phyloP scores from a whole-genome alignment of 2,113 vertebrate genomes.

The Sardina pilchardus region DNA sequence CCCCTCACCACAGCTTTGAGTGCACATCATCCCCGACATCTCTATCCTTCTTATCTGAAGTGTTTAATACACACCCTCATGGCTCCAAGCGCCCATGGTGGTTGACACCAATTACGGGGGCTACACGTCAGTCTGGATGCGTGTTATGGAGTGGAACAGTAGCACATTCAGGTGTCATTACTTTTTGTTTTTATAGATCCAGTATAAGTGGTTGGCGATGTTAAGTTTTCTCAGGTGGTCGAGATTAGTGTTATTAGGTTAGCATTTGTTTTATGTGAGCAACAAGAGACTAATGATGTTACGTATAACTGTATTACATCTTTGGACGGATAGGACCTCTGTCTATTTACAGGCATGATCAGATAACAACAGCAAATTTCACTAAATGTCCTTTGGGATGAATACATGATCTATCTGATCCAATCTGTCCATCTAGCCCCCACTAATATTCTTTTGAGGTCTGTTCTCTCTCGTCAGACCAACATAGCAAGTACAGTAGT shows the following conservation, averaged over 20 bases:
- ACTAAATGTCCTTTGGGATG: no score
- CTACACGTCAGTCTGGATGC: not conserved
- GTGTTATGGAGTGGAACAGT: not conserved
- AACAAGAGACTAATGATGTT: not conserved
- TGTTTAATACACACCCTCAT: not conserved
- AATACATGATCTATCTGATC: no score
- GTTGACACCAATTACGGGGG: constrained; percentile 8
- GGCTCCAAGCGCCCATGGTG: not conserved
- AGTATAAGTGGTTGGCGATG: not conserved
- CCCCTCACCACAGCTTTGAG: not conserved
- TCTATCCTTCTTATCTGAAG: not conserved
- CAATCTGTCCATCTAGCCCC: no score
- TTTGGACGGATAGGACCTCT: not conserved
- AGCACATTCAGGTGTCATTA: not conserved
- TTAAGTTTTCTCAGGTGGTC: not conserved
- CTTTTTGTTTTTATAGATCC: not conserved
- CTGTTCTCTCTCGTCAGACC: not conserved
- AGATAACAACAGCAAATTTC: not conserved
- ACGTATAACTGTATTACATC: not conserved
- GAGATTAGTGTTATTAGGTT: not conserved
- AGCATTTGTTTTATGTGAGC: not conserved
- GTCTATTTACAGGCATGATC: not conserved
- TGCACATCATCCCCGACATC: not conserved
- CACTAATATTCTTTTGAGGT: not conserved
- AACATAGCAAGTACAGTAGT: not conserved